These are phyloP conservation scores for Rostratula benghalensis DNA, from an alignment of 2,113 vertebrate genomes.

Conservation along the genomic window DNA sequence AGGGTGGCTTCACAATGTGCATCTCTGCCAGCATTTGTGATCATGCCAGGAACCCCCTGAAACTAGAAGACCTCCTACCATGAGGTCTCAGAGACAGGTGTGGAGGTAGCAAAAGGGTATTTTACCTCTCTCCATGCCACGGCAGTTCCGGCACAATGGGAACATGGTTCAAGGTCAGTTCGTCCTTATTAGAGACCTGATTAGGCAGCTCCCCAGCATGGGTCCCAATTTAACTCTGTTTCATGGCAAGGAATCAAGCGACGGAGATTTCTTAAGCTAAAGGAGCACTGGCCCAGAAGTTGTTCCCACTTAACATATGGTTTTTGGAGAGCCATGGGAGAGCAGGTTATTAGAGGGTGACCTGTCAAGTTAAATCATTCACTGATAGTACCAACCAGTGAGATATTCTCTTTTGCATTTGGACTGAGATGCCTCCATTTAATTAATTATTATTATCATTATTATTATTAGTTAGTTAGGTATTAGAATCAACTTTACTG, in stretches of 20 bases:
- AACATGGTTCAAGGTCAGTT: constrained; percentile 19
- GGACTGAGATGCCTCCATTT: background rate
- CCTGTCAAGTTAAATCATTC: constrained; percentile 51
- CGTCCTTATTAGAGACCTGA: constrained; percentile 30
- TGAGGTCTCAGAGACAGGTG: background rate
- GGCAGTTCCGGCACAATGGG: background rate
- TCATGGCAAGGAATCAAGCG: background rate
- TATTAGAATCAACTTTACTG: background rate
- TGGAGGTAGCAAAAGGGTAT: background rate
- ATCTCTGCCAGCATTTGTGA: background rate
- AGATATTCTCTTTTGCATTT: background rate
- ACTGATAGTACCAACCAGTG: background rate
- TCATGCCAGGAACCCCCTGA: background rate
- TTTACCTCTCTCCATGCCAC: background rate
- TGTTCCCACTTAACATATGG: background rate
- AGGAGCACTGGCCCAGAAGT: constrained; percentile 56
- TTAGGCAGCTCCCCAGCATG: constrained; percentile 59
- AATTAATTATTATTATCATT: background rate
- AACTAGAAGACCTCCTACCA: background rate
- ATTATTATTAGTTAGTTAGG: background rate
- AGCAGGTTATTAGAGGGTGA: constrained; percentile 64
- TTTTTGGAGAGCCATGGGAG: constrained; percentile 54
- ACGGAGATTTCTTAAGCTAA: constrained; percentile 16
- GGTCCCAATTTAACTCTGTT: constrained; percentile 40
- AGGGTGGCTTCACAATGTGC: constrained; percentile 48